A percentile compares a stretch with the other conserved stretches of the same genome.
Conservation (phyloP, 1,140 invertebrate genomes). For the Drosophila leontia region DNA sequence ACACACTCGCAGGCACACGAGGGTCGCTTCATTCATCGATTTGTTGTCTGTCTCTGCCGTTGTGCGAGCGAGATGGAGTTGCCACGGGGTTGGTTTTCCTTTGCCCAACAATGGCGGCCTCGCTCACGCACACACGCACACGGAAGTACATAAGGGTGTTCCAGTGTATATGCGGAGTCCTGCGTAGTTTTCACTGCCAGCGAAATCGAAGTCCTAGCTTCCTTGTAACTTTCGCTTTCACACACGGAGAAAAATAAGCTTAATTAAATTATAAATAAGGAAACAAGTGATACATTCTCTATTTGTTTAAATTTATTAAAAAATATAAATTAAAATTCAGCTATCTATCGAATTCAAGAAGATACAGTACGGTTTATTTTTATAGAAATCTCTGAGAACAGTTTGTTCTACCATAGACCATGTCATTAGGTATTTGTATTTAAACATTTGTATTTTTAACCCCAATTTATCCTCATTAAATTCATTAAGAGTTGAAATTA, state of each 20-base stretch:
- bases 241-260: slow-evolving; percentile 2
- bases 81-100: slow-evolving; percentile 67
- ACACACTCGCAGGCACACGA: slow-evolving; percentile 22
- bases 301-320: not conserved
- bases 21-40: slow-evolving; percentile 78
- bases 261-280: not conserved
- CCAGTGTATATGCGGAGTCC: slow-evolving; percentile 13
- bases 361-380: not conserved
- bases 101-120: slow-evolving; percentile 65
- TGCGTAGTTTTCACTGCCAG: slow-evolving; percentile 48
- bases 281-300: too few species aligned
- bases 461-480: not conserved
- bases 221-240: slow-evolving; percentile 73
- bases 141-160: slow-evolving; percentile 61
- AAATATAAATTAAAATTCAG: too few species aligned
- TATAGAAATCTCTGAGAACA: not conserved
- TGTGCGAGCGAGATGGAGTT: slow-evolving; percentile 63
- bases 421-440: too few species aligned
- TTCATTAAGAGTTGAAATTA: not conserved
- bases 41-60: slow-evolving; percentile 70
- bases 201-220: slow-evolving; percentile 63
- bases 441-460: too few species aligned
- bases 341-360: not conserved
- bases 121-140: slow-evolving; percentile 26
- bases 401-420: too few species aligned